Percentiles rank a stretch among this genome's conserved stretches.
Conservation (phyloP, 2,113 vertebrate species). For the Tragulus kanchil region DNA sequence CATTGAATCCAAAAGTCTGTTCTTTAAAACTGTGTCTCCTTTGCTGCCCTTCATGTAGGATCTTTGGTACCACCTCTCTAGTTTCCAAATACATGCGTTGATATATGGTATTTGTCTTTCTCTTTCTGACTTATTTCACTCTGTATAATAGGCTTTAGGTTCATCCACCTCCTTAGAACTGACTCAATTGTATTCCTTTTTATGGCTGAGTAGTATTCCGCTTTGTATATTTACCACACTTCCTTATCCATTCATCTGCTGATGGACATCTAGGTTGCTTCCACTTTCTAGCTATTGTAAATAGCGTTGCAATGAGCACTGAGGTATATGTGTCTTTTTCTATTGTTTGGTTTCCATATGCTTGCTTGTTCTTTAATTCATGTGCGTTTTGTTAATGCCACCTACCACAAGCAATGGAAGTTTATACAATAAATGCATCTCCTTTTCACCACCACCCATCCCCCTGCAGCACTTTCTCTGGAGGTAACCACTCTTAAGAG, state of each 20-base stretch:
- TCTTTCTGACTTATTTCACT: background rate
- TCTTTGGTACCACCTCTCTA: background rate
- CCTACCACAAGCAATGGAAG: background rate
- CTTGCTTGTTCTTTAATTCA: too few relatives aligned
- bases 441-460: background rate
- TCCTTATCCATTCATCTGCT: background rate
- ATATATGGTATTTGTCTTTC: background rate
- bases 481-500: background rate
- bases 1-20: background rate
- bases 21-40: background rate
- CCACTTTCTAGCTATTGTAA: background rate
- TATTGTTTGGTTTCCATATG: background rate
- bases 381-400: background rate
- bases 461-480: background rate
- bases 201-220: background rate
- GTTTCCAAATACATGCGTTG: background rate
- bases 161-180: background rate
- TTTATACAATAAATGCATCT: conserved; percentile 42
- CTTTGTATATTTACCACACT: background rate
- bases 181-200: background rate
- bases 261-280: background rate
- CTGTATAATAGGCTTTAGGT: background rate
- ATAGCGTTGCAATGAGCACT: background rate
- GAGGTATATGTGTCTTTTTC: background rate
- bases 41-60: background rate